These are phyloP conservation scores for Blennius ocellaris DNA, from an alignment of 2,113 vertebrate genomes.

Conservation along the genomic window DNA sequence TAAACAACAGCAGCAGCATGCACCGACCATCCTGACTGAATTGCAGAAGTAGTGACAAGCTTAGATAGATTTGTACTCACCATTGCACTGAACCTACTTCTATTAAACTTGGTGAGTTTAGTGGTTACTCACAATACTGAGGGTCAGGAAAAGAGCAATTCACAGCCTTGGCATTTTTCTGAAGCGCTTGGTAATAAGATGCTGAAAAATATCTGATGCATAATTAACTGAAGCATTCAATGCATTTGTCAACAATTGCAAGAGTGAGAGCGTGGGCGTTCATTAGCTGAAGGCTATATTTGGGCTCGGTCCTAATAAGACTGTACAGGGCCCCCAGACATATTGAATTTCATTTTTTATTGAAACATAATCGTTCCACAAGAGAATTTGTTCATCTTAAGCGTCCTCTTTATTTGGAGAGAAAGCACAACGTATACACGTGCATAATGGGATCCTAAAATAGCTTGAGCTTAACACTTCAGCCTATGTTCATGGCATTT, in stretches of 20 bases:
- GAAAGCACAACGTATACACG: constrained; percentile 61
- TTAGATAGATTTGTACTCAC: constrained; percentile 27
- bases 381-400: constrained; percentile 66
- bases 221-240: constrained; percentile 57
- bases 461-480: constrained; percentile 52
- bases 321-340: constrained; percentile 58
- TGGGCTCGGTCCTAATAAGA: constrained; percentile 80
- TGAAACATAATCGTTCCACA: constrained; percentile 69
- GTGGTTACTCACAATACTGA: constrained; percentile 19
- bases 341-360: constrained; percentile 79
- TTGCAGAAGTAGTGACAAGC: background rate
- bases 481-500: constrained; percentile 27
- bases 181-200: constrained; percentile 43
- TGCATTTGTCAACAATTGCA: constrained; percentile 67
- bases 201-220: constrained; percentile 48
- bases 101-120: constrained; percentile 18
- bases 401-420: constrained; percentile 66
- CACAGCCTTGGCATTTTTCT: constrained; percentile 21
- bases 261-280: constrained; percentile 45
- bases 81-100: constrained; percentile 12
- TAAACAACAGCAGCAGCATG: constrained; percentile 4
- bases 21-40: background rate
- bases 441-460: constrained; percentile 68
- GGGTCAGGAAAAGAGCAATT: constrained; percentile 33
- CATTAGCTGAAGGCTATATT: constrained; percentile 71